These are phyloP conservation scores for Diachrysia chrysitis DNA, from an alignment of 2,888 invertebrate species.

Conservation along the genomic window DNA sequence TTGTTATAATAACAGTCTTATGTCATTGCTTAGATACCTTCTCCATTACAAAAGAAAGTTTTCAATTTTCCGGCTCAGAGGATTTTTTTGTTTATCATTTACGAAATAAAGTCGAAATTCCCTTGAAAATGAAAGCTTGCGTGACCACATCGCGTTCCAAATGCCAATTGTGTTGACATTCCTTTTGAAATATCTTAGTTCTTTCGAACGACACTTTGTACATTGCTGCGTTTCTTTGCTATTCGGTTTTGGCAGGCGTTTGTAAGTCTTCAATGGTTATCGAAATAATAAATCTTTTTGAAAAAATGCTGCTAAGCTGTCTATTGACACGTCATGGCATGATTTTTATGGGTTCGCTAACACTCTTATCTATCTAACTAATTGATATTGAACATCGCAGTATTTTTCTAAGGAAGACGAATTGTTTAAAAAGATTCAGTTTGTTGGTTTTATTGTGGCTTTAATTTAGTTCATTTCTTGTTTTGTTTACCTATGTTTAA, in stretches of 20 bases:
- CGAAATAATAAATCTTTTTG: constrained; percentile 42
- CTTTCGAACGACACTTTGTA: constrained; percentile 52
- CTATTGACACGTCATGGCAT: constrained; percentile 51
- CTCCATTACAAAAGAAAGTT: constrained; percentile 24
- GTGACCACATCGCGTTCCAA: constrained; percentile 61
- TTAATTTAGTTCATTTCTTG: not conserved
- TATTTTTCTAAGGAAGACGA: constrained; percentile 62
- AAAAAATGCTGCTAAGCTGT: constrained; percentile 40
- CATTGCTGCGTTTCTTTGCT: constrained; percentile 65
- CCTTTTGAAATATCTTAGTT: constrained; percentile 61
- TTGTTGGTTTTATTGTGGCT: constrained; percentile 25
- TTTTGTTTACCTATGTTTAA: not conserved
- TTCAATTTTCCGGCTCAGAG: not conserved
- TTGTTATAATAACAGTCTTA: constrained; percentile 53
- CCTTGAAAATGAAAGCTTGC: constrained; percentile 42
- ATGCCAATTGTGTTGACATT: constrained; percentile 61
- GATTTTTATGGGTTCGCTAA: constrained; percentile 72
- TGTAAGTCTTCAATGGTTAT: constrained; percentile 53
- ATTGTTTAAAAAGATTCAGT: constrained; percentile 47
- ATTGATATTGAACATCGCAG: constrained; percentile 75
- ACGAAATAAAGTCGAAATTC: constrained; percentile 8
- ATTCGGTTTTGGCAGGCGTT: constrained; percentile 52
- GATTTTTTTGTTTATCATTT: constrained; percentile 12
- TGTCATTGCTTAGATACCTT: constrained; percentile 44
- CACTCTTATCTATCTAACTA: constrained; percentile 76